These are phyloP conservation scores for Steinernema scapterisci DNA, from an alignment of 2,888 invertebrate genomes.

Conservation along the genomic window DNA sequence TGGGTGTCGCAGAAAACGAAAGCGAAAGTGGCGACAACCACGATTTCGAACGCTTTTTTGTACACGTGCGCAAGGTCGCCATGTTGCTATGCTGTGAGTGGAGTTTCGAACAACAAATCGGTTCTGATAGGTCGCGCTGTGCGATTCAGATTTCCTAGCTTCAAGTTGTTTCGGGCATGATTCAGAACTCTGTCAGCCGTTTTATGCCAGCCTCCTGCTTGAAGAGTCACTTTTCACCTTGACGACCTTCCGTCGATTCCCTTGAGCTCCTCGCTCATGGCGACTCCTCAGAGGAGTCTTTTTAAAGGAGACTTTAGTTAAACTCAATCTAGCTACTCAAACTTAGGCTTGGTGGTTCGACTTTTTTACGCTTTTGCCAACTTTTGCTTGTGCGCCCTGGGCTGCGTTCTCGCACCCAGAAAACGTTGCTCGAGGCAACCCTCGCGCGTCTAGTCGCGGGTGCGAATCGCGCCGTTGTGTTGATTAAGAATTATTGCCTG, in stretches of 20 bases:
- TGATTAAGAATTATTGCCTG: constrained; percentile 33
- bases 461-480: constrained; percentile 24
- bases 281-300: no score
- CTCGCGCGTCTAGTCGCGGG: constrained; percentile 27
- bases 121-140: no score
- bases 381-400: no score
- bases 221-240: no score
- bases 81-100: not conserved
- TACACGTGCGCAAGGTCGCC: constrained; percentile 3
- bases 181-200: not conserved
- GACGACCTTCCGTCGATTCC: no score
- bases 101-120: not conserved
- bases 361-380: not conserved
- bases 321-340: not conserved
- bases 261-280: no score
- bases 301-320: no score
- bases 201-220: not conserved
- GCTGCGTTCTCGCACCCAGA: not conserved
- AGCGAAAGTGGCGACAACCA: not conserved
- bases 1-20: not conserved
- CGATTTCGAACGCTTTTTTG: constrained; percentile 26
- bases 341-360: no score
- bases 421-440: constrained; percentile 25
- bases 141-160: no score
- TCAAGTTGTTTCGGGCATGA: no score